phyloP scores from a whole-genome alignment of 2,888 invertebrate species.

The Synergus laeviventris region DNA sequence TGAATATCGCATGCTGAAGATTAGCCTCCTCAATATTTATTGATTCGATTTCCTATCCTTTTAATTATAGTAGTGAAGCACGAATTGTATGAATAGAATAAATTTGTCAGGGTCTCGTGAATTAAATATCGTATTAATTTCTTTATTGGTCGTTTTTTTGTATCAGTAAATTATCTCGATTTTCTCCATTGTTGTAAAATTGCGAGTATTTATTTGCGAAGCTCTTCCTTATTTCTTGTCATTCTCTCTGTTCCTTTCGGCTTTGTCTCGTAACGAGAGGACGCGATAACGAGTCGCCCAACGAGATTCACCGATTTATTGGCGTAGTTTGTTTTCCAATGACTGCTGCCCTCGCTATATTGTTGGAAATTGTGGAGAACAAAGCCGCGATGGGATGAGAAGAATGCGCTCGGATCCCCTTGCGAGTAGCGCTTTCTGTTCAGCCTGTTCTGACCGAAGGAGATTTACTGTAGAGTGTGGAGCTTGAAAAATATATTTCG shows the following conservation, averaged over 20 bases:
- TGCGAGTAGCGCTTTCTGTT: background rate
- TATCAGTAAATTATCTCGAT: background rate
- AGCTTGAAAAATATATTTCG: background rate
- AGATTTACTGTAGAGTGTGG: conserved; percentile 14
- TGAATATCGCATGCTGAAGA: background rate
- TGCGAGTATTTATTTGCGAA: conserved; percentile 5
- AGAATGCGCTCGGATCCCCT: conserved; percentile 9
- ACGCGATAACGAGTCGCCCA: conserved; percentile 29
- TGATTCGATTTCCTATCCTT: background rate
- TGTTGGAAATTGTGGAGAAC: background rate
- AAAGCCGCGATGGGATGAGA: background rate
- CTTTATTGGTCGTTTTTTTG: background rate
- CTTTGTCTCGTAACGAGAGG: conserved; percentile 33
- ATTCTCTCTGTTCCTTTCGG: background rate
- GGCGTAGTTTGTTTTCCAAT: conserved; percentile 33
- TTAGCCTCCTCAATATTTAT: background rate
- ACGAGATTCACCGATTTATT: conserved; percentile 37
- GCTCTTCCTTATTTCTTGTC: background rate
- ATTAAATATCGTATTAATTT: background rate
- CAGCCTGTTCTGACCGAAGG: background rate
- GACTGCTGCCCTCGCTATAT: conserved; percentile 27
- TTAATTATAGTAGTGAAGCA: background rate
- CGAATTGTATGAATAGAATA: background rate
- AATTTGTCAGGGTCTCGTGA: background rate
- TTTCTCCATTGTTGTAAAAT: background rate